Evolutionary conservation across 2,888 invertebrate species (phyloP).

Genomic region (Agrilus biguttatus): DNA sequence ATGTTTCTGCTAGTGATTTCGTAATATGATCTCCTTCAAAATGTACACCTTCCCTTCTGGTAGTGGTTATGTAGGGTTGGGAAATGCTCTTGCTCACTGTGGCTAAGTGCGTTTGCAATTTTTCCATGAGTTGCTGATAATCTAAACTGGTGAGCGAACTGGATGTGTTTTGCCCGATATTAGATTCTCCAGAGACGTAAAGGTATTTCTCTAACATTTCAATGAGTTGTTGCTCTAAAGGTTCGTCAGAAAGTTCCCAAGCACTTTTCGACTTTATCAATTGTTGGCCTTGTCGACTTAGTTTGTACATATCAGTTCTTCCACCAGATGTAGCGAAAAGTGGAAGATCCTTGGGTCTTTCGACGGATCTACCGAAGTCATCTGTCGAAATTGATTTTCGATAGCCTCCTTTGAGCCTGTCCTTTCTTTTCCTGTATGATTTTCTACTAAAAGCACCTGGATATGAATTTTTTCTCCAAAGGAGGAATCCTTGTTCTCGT

Average conservation of each 20-base stretch:
- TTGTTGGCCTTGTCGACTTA: constrained; percentile 52
- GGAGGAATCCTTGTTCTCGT: constrained; percentile 59
- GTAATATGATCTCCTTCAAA: constrained; percentile 40
- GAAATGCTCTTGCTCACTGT: constrained; percentile 13
- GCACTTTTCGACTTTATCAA: constrained; percentile 25
- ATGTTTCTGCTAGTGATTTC: constrained; percentile 48
- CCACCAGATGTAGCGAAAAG: constrained; percentile 36
- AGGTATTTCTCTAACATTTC: constrained; percentile 54
- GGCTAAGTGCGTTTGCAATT: constrained; percentile 43
- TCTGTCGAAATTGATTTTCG: constrained; percentile 50
- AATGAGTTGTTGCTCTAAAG: constrained; percentile 43
- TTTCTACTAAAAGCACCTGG: constrained; percentile 52
- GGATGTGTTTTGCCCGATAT: not conserved
- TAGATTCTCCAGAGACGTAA: constrained; percentile 34
- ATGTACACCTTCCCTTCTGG: constrained; percentile 11
- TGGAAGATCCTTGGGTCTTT: constrained; percentile 29
- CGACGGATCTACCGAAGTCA: constrained; percentile 44
- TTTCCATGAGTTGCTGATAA: constrained; percentile 48
- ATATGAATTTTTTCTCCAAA: constrained; percentile 74
- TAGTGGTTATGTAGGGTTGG: constrained; percentile 2
- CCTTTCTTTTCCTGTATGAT: constrained; percentile 40
- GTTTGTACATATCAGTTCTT: constrained; percentile 52
- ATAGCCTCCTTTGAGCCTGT: constrained; percentile 49
- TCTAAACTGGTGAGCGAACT: constrained; percentile 26
- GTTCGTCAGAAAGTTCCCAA: constrained; percentile 21